These are phyloP conservation scores for Pristiophorus japonicus DNA, from an alignment of 2,113 vertebrate genomes.

Conservation along the genomic window DNA sequence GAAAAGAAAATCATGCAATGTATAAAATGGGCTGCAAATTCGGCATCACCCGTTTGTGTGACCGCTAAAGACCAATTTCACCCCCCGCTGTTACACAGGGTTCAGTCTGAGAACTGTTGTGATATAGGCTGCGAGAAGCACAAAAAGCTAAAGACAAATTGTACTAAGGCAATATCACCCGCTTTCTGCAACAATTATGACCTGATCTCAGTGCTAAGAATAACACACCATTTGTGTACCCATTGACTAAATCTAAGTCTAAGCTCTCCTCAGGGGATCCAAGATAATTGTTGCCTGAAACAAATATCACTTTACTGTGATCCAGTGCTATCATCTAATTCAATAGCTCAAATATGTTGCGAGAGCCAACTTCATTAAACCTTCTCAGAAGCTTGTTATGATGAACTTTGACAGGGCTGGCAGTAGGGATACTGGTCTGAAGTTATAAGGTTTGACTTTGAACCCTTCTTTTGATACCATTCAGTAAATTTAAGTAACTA, in stretches of 20 bases:
- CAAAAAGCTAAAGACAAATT: neutral
- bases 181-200: neutral
- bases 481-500: neutral
- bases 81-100: too few species aligned
- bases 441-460: neutral
- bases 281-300: neutral
- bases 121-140: neutral
- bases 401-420: neutral
- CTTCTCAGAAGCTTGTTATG: neutral
- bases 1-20: neutral
- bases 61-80: neutral
- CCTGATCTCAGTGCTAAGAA: neutral
- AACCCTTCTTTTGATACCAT: neutral
- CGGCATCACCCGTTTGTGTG: too few species aligned
- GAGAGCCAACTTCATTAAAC: neutral
- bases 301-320: neutral
- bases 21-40: neutral
- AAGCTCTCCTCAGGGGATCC: neutral
- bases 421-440: neutral
- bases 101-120: neutral
- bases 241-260: neutral
- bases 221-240: neutral
- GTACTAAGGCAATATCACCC: neutral
- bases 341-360: neutral
- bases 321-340: neutral